Conservation (phyloP, 2,113 vertebrate genomes). For the Sitta europaea region DNA sequence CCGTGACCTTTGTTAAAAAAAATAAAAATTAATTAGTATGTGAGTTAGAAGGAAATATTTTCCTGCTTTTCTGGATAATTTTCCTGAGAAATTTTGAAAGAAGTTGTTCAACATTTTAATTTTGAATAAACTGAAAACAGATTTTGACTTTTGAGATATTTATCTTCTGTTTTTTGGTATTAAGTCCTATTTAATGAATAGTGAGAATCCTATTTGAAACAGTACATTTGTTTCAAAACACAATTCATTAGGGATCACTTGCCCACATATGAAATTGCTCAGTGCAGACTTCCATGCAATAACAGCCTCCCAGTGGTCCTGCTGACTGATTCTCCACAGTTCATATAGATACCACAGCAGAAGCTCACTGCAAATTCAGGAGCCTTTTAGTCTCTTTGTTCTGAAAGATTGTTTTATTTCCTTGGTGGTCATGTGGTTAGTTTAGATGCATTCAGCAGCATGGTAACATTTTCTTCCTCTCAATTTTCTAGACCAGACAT, state of each 20-base stretch:
- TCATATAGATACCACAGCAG: neutral
- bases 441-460: neutral
- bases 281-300: neutral
- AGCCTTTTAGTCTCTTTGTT: neutral
- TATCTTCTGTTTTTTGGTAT: neutral
- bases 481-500: neutral
- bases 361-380: neutral
- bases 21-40: neutral
- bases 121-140: neutral
- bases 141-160: neutral
- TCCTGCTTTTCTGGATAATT: neutral
- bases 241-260: neutral
- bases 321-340: neutral
- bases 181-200: neutral
- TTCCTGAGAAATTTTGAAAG: neutral
- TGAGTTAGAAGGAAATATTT: neutral
- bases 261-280: neutral
- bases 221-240: neutral
- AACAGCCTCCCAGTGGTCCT: neutral
- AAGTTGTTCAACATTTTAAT: neutral
- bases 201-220: neutral
- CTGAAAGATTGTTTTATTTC: neutral
- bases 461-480: neutral
- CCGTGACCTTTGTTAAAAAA: neutral
- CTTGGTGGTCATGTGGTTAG: neutral